Conservation (phyloP, 2,888 invertebrate genomes). For the Trichogramma dendrolimi region DNA sequence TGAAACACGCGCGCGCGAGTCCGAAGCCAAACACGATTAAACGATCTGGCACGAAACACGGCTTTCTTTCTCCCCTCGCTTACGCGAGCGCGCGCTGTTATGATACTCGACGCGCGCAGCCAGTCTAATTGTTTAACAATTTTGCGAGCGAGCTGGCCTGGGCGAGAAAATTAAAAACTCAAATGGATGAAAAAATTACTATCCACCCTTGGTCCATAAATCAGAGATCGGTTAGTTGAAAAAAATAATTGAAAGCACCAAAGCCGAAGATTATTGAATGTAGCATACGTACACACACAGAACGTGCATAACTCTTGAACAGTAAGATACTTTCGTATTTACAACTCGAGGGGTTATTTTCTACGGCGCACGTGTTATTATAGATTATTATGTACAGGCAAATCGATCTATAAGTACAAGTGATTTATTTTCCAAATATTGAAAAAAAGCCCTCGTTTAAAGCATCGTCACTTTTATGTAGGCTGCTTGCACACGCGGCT, state of each 20-base stretch:
- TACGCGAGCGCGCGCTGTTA: slow-evolving; percentile 14
- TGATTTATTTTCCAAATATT: too few species aligned
- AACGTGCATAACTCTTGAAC: too few species aligned
- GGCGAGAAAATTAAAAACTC: slow-evolving; percentile 24
- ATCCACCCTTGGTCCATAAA: slow-evolving; percentile 24
- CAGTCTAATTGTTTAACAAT: slow-evolving; percentile 29
- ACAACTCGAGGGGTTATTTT: too few species aligned
- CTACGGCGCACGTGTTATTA: too few species aligned
- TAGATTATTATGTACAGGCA: too few species aligned
- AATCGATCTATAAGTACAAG: too few species aligned
- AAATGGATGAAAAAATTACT: slow-evolving; percentile 26
- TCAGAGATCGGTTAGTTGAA: slow-evolving; percentile 22
- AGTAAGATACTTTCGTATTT: too few species aligned
- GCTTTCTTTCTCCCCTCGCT: background rate
- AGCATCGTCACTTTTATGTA: too few species aligned
- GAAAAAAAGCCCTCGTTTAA: too few species aligned
- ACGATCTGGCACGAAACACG: slow-evolving; percentile 15
- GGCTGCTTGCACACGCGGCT: too few species aligned
- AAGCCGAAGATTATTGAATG: too few species aligned
- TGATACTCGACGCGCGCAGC: slow-evolving; percentile 9
- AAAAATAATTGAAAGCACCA: slow-evolving; percentile 23
- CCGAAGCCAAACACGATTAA: slow-evolving; percentile 24
- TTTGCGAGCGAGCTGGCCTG: background rate
- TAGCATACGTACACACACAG: too few species aligned
- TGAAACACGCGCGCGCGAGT: background rate